Evolutionary conservation across 2,113 vertebrate species (phyloP), one percentile per base, ranked within the genome.

Genomic region (Panthera uncia): DNA sequence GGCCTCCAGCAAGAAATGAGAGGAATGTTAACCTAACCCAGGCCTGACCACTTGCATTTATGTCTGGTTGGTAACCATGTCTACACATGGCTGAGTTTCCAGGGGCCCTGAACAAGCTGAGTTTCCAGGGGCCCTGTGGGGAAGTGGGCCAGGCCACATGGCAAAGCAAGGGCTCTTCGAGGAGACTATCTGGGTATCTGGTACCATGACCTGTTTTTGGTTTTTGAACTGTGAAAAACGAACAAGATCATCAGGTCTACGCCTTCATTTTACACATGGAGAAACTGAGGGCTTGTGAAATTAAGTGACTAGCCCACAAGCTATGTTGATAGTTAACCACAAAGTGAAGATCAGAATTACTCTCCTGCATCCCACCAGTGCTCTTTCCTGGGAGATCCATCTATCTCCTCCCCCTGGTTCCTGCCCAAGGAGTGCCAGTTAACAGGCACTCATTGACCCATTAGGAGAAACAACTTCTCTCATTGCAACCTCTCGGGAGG

Each of bases 261-360:
- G 12, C 63, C 63, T 89, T 89, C 15, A 25, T 74, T 93, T 91
- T 48, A 83, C 23, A 89, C 33, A 36, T 48, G 33, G 73, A 63
- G 5, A 96, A 93, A 89, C n/a, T 23, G 21, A 66, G 33, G 31
- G 38, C 50, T 81, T 95, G 36, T 93, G 57, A 90, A 91, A 87
- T 76, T 31, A 74, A 89, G 9, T 38, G 48, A 63, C 38, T 80
- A 86, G 18, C 69, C 81, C 41, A 45, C 18, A 11, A 14, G 45
- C 55, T 68, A 38, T 21, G 65, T 5, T 27, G 33, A 74, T n/a
- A 21, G 25, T 52, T 89, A 69, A 88, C 18, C 88, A 89, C 38
- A 88, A 66, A 76, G 74, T 55, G 13, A 95, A 79, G 71, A 74
- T 41, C 10, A 61, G 83, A 89, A 33, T 92, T 33, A 25, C 50